Base-by-base conservation (phyloP, 2,888 invertebrate genomes). In the Onchidella celtica region DNA sequence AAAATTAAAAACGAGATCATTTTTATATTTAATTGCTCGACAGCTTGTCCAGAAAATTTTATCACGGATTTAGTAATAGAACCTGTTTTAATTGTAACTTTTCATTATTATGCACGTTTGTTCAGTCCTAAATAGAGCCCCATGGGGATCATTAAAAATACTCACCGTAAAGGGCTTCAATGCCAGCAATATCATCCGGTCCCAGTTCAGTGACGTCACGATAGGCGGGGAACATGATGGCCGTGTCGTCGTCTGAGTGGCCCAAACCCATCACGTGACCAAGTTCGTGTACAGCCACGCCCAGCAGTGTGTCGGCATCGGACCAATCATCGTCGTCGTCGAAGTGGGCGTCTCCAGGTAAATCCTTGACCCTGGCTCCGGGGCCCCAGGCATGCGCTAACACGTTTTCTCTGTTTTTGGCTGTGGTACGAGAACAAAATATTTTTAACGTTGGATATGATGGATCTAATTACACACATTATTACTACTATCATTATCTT, bases 201-300 rank as follows among this genome's bases (percentile, higher is more conserved):
- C 88, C 87, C 0, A 93, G 88, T 27, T 82, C 55, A 0, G 86
- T 84, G 32, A 80, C 85, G 17, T 63, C 9, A 2, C 88, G 88
- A 79, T 90, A 91, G 79, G 86, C 90, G 0, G 92, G 92, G 1
- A 89, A 90, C 93, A 93, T 93, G 36, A 93, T 85, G 6, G 92
- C 88, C 0, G 82, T 87, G 6, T 68, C 82, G 11, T 86, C 88
- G 0, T 85, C 84, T 2, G 92, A 91, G 84, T 93, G 93, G n/a
- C 87, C 87, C 27, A 93, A 87, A 3, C 93, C 93, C 11, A 93
- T 86, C 6, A 92, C 87, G 84, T 93, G 93, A 1, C 93, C 93
- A 6, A 92, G 87, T 83, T 93, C 93, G 82, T 93, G 93, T n/a
- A 91, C 90, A 6, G 91, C 92, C n/a, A 91, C 90, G 59, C 87